Evolutionary conservation across 2,113 vertebrate genomes (phyloP), one percentile per base, ranked within the genome.

Genomic region (Strigops habroptila): DNA sequence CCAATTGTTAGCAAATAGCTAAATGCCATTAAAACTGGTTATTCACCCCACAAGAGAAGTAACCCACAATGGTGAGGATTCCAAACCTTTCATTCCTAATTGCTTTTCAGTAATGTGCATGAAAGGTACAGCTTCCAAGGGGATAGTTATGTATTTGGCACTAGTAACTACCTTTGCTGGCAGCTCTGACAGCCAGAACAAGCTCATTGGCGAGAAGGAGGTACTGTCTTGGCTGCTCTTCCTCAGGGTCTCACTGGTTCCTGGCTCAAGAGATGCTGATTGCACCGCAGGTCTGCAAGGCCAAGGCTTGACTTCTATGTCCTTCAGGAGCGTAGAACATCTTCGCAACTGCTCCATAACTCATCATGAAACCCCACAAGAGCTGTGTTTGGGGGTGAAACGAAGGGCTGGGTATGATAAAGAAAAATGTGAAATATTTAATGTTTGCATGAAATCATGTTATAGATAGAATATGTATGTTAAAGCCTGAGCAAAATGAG

Each of bases 281-380:
- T 17, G 25, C 10, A 4, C 15, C 23, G 35, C 57, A 22, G 23
- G 28, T 46, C 35, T 48, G 41, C 13, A 2, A 64, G 51, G 57
- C 53, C 48, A 71, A 28, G n/a, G 24, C 35, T 73, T 19, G 16
- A 35, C 27, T 13, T 48, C 12, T n/a, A 4, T 7, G 1, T 18
- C n/a, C n/a, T 31, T 71, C 23, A 21, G 30, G 30, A 15, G 18
- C 2, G 14, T 21, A 27, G 33, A 15, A 2, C 8, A 0, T 14
- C n/a, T 39, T 75, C 6, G 4, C 68, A 27, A 12, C 22, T 14
- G 4, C 23, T 17, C 21, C 7, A 0, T 19, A 49, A 33, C 8
- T 44, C 37, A 28, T 16, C 19, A 10, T 19, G 63, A 22, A 81
- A 82, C 59, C 27, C 37, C 22, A 46, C 52, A 28, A 12, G 33